Conservation (phyloP, 2,888 invertebrate genomes). For the Mongoloraphidia duomilia region DNA sequence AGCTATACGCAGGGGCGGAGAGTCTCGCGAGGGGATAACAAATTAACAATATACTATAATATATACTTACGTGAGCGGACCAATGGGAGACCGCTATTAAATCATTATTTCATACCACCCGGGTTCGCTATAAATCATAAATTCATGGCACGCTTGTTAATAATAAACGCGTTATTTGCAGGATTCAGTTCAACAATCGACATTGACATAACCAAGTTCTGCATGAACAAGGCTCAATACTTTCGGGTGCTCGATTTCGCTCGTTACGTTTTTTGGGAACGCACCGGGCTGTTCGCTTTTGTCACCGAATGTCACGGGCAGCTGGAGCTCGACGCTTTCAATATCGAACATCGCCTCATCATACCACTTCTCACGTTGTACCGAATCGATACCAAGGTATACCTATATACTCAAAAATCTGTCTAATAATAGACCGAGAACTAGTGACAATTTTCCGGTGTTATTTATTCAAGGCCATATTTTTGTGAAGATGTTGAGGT, state of each 20-base stretch:
- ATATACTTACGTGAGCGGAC: too few species aligned
- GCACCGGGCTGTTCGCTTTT: slow-evolving; percentile 54
- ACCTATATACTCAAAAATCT: neutral
- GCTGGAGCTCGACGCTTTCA: slow-evolving; percentile 63
- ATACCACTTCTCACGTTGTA: slow-evolving; percentile 65
- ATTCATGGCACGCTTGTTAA: too few species aligned
- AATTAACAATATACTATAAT: too few species aligned
- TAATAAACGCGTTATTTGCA: slow-evolving; percentile 23
- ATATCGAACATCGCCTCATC: slow-evolving; percentile 62
- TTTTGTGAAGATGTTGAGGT: too few species aligned
- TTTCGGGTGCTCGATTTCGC: slow-evolving; percentile 78
- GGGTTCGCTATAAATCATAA: too few species aligned
- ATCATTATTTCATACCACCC: too few species aligned
- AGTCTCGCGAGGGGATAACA: too few species aligned
- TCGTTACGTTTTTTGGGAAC: slow-evolving; percentile 65
- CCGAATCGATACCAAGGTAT: slow-evolving; percentile 58
- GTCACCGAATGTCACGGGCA: slow-evolving; percentile 42
- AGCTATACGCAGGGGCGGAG: too few species aligned
- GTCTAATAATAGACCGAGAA: too few species aligned
- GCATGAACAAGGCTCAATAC: slow-evolving; percentile 89
- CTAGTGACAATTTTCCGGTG: too few species aligned
- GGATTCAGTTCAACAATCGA: slow-evolving; percentile 75
- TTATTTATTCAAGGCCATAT: too few species aligned
- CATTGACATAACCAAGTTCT: slow-evolving; percentile 68
- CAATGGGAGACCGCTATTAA: too few species aligned